Evolutionary conservation across 2,113 vertebrate genomes (phyloP), one percentile per base, ranked within the genome.

Genomic region (Ellobius talpinus): DNA sequence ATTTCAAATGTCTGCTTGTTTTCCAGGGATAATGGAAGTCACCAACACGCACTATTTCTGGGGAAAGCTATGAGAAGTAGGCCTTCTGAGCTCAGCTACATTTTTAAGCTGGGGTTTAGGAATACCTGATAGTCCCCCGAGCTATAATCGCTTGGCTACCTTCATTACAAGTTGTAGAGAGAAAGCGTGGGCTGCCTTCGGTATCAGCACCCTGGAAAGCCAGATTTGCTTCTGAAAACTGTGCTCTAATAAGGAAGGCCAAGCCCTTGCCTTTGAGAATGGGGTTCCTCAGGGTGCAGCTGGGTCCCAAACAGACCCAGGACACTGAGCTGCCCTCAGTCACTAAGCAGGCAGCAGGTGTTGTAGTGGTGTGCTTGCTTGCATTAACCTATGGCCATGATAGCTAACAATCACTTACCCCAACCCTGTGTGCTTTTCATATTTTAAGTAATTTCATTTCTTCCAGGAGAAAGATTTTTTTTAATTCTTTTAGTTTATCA

Each of bases 381-480:
- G 21, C n/a, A 26, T 9, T 29, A 89, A 66, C 50, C 76, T 55
- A 92, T 42, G 97, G 52, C 72, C 66, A 66, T 95, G 92, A 96
- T 89, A 91, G 89, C 79, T 97, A 93, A 13, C 33, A 77, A 65
- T 68, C 93, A 9, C 86, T 95, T 96, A 97, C 91, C 93, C 96
- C 92, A 97, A 89, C 93, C 96, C 91, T 63, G 94, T 90, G 97
- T 79, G 93, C 95, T 98, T 66, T 17, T 94, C 93, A 91, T 87
- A 76, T 89, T 98, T 98, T 97, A 98, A 98, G 98, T 98, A 97
- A 86, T 96, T 97, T 97, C 96, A 92, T 97, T 97, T 97, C 93
- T 97, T 98, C 78, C 87, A 77, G 94, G 89, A 92, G 89, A 87
- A 76, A 97, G 66, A 93, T 94, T 36, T 97, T 55, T 86, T 97